Evolutionary conservation across 2,113 vertebrate genomes (phyloP).

Genomic region (Ptyas mucosa): DNA sequence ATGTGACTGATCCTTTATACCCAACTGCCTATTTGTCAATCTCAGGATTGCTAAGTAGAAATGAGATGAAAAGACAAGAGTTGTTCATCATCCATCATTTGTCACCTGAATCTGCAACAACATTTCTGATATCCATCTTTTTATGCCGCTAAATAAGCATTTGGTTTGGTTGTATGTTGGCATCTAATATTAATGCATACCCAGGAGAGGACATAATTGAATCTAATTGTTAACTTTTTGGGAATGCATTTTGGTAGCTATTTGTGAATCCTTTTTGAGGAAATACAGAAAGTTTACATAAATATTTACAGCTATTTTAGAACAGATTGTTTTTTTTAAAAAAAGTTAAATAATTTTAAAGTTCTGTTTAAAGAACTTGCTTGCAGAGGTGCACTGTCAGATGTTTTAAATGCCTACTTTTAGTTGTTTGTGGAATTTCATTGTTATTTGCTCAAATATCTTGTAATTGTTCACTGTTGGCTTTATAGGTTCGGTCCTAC

Average conservation of each 20-base stretch:
- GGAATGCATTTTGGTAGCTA: conserved; percentile 71
- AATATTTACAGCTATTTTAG: conserved; percentile 71
- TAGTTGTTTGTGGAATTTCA: conserved; percentile 62
- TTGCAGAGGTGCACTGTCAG: conserved; percentile 79
- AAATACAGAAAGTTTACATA: conserved; percentile 73
- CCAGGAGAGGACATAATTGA: conserved; percentile 60
- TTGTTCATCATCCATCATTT: conserved; percentile 46
- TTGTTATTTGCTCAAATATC: conserved; percentile 68
- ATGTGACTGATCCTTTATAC: conserved; percentile 59
- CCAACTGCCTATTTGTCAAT: conserved; percentile 55
- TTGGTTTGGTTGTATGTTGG: conserved; percentile 58
- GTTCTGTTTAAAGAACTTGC: conserved; percentile 97
- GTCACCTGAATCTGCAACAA: conserved; percentile 73
- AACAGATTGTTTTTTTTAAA: conserved; percentile 69
- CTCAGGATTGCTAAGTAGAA: conserved; percentile 36
- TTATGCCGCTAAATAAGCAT: conserved; percentile 62
- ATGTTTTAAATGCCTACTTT: conserved; percentile 68
- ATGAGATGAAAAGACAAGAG: conserved; percentile 30
- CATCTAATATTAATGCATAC: conserved; percentile 45
- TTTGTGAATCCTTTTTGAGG: conserved; percentile 77
- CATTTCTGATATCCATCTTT: conserved; percentile 58
- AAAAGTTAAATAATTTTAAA: conserved; percentile 69
- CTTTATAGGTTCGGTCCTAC: conserved; percentile 6
- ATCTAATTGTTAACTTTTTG: conserved; percentile 66
- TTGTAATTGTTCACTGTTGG: conserved; percentile 42